Conservation (phyloP, 2,888 invertebrate genomes). For the Hirtodrosophila duncani region DNA sequence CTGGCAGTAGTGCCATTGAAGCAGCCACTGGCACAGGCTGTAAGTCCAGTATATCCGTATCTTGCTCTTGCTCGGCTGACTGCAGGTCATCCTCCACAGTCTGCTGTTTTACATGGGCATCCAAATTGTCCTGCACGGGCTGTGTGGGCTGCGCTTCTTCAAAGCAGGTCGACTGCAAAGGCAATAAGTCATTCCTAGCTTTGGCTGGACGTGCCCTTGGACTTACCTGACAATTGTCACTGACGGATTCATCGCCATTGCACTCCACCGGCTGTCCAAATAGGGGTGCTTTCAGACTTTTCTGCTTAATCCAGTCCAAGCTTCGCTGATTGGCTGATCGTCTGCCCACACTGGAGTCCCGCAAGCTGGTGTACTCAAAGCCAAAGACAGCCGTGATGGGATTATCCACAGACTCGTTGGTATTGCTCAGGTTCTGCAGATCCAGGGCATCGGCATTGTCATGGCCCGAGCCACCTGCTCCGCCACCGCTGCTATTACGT, state of each 20-base stretch:
- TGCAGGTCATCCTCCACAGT: conserved; percentile 56
- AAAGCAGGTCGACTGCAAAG: conserved; percentile 73
- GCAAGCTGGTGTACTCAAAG: conserved; percentile 55
- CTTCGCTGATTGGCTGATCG: conserved; percentile 59
- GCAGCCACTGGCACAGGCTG: conserved; percentile 20
- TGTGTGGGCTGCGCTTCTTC: conserved; percentile 62
- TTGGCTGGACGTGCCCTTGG: no score
- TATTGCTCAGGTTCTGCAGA: conserved; percentile 74
- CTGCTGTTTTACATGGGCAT: conserved; percentile 51
- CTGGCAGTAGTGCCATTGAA: no score
- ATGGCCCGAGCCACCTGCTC: conserved; percentile 19
- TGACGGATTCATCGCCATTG: conserved; percentile 75
- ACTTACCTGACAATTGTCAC: conserved; percentile 80
- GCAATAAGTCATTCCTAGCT: neutral
- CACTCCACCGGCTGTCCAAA: conserved; percentile 77
- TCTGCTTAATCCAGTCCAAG: conserved; percentile 54
- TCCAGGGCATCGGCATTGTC: conserved; percentile 67
- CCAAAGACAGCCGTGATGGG: conserved; percentile 59
- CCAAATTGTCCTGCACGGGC: conserved; percentile 45
- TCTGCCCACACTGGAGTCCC: conserved; percentile 63
- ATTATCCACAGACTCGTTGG: conserved; percentile 75
- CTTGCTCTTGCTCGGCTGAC: conserved; percentile 48
- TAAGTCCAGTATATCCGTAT: conserved; percentile 33
- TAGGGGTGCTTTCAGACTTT: conserved; percentile 55
- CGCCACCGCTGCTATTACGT: conserved; percentile 62